Evolutionary conservation across 2,797 vertebrate species (phyloP), one percentile per base, ranked within the genome.

Genomic region (Delichon dasypus): DNA sequence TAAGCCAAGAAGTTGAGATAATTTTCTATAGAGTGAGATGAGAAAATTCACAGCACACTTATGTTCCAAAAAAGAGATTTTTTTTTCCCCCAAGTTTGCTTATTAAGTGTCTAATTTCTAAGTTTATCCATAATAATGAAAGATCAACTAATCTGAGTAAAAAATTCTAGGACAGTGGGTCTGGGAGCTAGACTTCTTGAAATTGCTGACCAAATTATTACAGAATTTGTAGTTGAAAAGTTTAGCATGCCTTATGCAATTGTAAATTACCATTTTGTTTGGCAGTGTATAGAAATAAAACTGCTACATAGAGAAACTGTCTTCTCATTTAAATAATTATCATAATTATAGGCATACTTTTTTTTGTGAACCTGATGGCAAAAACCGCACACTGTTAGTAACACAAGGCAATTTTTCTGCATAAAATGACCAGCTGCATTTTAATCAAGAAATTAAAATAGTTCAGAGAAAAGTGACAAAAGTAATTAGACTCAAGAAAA

Each of bases 321-420:
- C 64, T 83, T 91, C 74, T 77, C 60, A 65, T 94, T 94, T 94
- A 82, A 93, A 94, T 54, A 68, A 64, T 89, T 88, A 71, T 34
- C 94, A 94, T 54, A 68, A 64, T 89, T 88, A 71, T 30, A 95
- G 71, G 74, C 38, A 73, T 86, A 68, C 40, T 54, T 66, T 66
- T 76, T 87, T 57, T 74, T 32, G 47, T 16, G 30, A 74, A 72
- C 60, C 51, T 75, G 30, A 74, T 11, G 21, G 51, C 74, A 79
- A 77, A 32, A 85, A 22, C 32, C 67, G 29, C 79, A 66, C 27
- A 12, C 51, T 54, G 70, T 76, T 64, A 81, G 75, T 84, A 86
- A 77, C 32, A 55, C 20, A 22, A 71, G 18, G 64, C 54, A 54
- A 72, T 62, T 60, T 64, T 95, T 93, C 84, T 84, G 47, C 77